Evolutionary conservation across 2,888 invertebrate species (phyloP), one percentile per base, ranked within the genome.

Genomic region (Chesias legatella): DNA sequence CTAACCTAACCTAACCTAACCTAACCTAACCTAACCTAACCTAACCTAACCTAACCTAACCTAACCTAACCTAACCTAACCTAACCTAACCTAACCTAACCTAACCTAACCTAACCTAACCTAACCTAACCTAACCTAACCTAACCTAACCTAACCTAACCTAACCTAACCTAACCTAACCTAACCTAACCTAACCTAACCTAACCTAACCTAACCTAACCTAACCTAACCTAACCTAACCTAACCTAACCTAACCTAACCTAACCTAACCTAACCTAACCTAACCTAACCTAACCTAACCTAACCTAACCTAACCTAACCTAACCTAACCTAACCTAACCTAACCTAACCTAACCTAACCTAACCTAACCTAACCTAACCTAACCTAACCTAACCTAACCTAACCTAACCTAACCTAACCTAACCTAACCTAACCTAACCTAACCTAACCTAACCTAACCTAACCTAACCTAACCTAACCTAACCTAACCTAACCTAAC

Each of bases 151-250:
- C 27, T 42, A 31, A 33, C 36, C 36, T 30, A 33, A 33, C 34
- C 33, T 33, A 43, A 33, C 33, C 41, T 34, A 41, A 41, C 41
- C 40, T 34, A 40, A 40, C 40, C 33, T 40, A 40, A 41, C 41
- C 41, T 41, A 36, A 36, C 36, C 36, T 36, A 29, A 36, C 36
- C 36, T 36, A 29, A 36, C 36, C 36, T 36, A 29, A 36, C 36
- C 36, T 36, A 29, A 36, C 36, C 36, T 36, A 29, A 33, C 24
- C 33, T 39, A 20, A 28, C 39, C 39, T 25, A 28, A 24, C 29
- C 30, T 33, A n/a, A n/a, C n/a, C n/a, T n/a, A n/a, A n/a, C n/a
- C n/a, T n/a, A n/a, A 32, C 42, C 42, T 28, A 32, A 28, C 32
- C 33, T 35, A 31, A 31, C 42, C 35, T 33, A 32, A 31, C 27